Base-by-base conservation (phyloP, 1,140 invertebrate species). In the Melitaea cinxia region DNA sequence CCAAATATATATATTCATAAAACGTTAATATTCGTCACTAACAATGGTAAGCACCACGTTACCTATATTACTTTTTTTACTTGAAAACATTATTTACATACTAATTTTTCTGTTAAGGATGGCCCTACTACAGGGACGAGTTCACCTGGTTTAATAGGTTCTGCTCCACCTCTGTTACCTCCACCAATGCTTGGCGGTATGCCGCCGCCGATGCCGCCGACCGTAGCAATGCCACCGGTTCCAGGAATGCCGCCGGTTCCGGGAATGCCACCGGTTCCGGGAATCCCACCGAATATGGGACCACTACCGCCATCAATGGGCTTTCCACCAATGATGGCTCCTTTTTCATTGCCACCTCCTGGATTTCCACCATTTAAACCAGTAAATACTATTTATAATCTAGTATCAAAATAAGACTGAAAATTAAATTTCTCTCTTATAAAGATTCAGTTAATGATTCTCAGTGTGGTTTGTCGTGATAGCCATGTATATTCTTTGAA, bases 331-430 rank as follows among this genome's bases (percentile, higher is more conserved):
- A 94, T 95, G 78, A 93, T 96, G 80, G 93, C 95, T 42, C 93
- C 94, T 37, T 96, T 95, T 87, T 95, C 93, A 52, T 94, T 96
- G 75, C 95, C 95, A 52, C 95, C 95, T 21, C 95, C 95, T 26
- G 95, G 95, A 42, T 95, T 95, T 86, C 93, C 93, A n/a, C 81
- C 65, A 68, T 92, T 80, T 80, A 92, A 89, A 80, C 84, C 78
- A 65, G 92, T 83, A 91, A 58, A 23, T 47, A 23, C 12, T 24
- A 17, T 0, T 26, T 26, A 26, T 4, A 4, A 26, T 26, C 24
- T n/a, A n/a, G n/a, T n/a, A n/a, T n/a, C n/a, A n/a, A n/a, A n/a
- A n/a, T n/a, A n/a, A n/a, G n/a, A n/a, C n/a, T n/a, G n/a, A n/a
- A n/a, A n/a, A n/a, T n/a, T n/a, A n/a, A n/a, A n/a, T n/a, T n/a